Base-by-base conservation (phyloP, 2,888 invertebrate species). In the Thelaira solivaga region DNA sequence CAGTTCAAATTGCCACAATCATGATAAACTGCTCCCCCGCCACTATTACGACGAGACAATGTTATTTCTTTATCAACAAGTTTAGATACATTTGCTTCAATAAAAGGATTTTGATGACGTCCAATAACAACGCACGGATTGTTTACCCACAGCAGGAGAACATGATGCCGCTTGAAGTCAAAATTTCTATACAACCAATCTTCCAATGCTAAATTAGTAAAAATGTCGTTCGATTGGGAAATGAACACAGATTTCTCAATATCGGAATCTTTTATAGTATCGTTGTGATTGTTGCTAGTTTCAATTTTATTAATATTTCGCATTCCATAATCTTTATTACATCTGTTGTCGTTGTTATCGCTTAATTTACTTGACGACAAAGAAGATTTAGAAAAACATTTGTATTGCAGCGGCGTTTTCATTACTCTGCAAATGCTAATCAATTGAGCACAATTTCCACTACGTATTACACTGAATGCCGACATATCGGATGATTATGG, bases 11-110 rank as follows among this genome's bases (percentile, higher is more conserved):
- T 98, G 71, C 97, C 98, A 80, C 92, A 90, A 88, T 99, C 99
- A 88, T 99, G 99, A 88, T 96, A 99, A 22, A 99, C 98, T 3
- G 98, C 94, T 24, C 98, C 99, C 76, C 99, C 95, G 26, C 99
- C 99, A 89, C 98, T 98, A 85, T 96, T 96, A 43, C 99, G 92
- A 72, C 99, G 92, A 0, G 95, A 98, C 76, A 98, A 84, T 10
- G 92, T 90, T 69, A 98, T 93, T 13, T 93, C 93, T 43, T 91
- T 90, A 55, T 93, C 92, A 77, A 90, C 86, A 55, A 95, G 88
- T 43, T 91, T 90, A 2, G 92, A 91, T 2, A 96, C 90, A 88
- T 98, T 95, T 1, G 96, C 94, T 88, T 99, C 99, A 31, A 93
- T 88, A 95, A 98, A 99, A 0, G 98, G 97, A 89, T 99, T 99